These are phyloP conservation scores for Dendrocopos noguchii DNA, from an alignment of 2,113 vertebrate genomes.

Conservation along the genomic window DNA sequence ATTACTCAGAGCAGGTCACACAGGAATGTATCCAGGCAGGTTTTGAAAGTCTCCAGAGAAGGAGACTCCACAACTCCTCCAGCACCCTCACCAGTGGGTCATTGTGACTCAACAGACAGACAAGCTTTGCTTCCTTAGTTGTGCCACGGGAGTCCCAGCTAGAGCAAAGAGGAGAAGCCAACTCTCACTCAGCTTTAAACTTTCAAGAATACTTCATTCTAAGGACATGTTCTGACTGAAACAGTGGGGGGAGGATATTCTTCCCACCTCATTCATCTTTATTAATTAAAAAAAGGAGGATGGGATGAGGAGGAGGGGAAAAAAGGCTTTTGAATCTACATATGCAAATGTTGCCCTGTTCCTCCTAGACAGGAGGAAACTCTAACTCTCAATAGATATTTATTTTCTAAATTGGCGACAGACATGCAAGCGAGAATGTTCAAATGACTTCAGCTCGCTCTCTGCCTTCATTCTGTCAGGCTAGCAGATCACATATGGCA, in stretches of 20 bases:
- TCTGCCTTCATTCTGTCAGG: constrained; percentile 79
- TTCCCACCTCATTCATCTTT: not conserved
- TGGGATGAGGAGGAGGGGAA: too few relatives aligned
- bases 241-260: not conserved
- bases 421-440: constrained; percentile 74
- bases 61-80: too few relatives aligned
- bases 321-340: constrained; percentile 48
- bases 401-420: constrained; percentile 80
- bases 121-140: not conserved
- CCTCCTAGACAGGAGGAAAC: constrained; percentile 69
- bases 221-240: not conserved
- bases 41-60: too few relatives aligned
- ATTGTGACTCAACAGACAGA: not conserved
- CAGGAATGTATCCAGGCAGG: too few relatives aligned
- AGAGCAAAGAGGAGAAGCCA: not conserved
- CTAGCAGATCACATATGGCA: constrained; percentile 82
- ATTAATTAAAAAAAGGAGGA: too few relatives aligned
- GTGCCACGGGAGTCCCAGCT: not conserved
- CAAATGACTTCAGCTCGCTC: constrained; percentile 79
- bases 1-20: too few relatives aligned
- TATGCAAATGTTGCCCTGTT: constrained; percentile 63
- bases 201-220: not conserved
- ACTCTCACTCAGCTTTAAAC: not conserved
- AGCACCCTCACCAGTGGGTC: not conserved
- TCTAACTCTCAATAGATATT: constrained; percentile 74